Evolutionary conservation across 2,113 vertebrate species (phyloP).

Genomic region (Ailurus styani): DNA sequence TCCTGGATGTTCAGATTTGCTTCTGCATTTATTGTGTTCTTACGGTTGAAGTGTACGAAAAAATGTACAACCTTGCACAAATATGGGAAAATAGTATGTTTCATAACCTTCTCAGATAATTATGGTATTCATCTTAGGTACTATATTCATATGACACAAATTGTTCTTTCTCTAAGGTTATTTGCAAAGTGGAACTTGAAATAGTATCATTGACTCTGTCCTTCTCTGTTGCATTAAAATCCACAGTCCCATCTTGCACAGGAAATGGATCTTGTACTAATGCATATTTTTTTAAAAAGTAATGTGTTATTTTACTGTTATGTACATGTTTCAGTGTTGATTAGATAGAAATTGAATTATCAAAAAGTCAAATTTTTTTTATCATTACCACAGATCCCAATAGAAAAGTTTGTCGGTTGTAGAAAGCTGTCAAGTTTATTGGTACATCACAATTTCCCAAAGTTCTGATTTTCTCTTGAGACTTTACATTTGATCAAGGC

Average conservation of each 20-base stretch:
- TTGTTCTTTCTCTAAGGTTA: not conserved
- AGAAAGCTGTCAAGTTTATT: not conserved
- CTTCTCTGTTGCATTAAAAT: not conserved
- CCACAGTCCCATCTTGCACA: no score
- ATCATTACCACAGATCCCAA: not conserved
- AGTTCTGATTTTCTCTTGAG: not conserved
- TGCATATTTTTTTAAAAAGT: not conserved
- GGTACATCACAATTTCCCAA: not conserved
- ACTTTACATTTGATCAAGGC: not conserved
- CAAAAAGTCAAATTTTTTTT: not conserved
- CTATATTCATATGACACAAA: not conserved
- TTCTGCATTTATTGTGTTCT: not conserved
- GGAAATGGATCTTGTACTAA: not conserved
- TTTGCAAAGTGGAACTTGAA: not conserved
- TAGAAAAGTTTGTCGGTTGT: not conserved
- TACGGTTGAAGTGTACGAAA: not conserved
- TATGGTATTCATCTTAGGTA: not conserved
- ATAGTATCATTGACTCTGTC: not conserved
- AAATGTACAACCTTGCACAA: not conserved
- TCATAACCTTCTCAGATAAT: not conserved
- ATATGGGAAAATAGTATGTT: not conserved
- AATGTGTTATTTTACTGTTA: not conserved
- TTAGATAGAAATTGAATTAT: not conserved
- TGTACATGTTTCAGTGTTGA: not conserved
- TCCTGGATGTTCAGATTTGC: not conserved